A percentile compares a stretch with the other conserved stretches of the same genome.
These are phyloP conservation scores for Saccopteryx leptura DNA, from an alignment of 2,113 vertebrate species.

Conservation along the genomic window DNA sequence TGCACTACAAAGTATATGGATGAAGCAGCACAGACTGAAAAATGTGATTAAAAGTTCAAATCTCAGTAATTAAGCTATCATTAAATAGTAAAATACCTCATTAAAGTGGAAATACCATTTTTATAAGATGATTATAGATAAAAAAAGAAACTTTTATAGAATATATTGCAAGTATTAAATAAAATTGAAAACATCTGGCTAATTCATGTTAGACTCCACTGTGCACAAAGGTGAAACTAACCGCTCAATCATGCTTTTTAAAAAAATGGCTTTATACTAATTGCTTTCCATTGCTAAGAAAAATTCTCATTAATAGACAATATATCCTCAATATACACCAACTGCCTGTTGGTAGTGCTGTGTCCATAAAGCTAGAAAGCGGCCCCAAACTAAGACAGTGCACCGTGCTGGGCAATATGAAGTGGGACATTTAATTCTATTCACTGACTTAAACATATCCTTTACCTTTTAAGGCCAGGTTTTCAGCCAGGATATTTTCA, in stretches of 20 bases:
- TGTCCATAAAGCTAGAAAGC: not conserved
- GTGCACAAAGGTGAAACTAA: not conserved
- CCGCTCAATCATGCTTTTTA: not conserved
- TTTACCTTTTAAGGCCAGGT: not conserved
- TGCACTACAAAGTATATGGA: not conserved
- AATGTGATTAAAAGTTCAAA: not conserved
- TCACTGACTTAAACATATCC: not conserved
- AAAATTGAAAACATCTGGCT: not conserved
- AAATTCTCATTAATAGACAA: not conserved
- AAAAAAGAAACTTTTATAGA: slow-evolving; percentile 37
- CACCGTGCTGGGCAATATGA: not conserved
- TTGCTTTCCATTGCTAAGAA: not conserved
- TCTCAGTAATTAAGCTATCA: not conserved
- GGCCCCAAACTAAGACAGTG: not conserved
- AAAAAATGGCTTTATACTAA: not conserved
- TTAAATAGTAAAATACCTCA: not conserved
- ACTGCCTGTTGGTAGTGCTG: not conserved
- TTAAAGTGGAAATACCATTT: not conserved
- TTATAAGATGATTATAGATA: not conserved
- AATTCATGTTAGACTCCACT: not conserved
- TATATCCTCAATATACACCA: not conserved
- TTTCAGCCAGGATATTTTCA: slow-evolving; percentile 18
- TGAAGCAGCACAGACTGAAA: not conserved
- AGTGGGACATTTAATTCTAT: not conserved
- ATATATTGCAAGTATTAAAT: not conserved